Percentiles rank a stretch among this genome's conserved stretches.
These are phyloP conservation scores for Coenonympha arcania DNA, from an alignment of 2,888 invertebrate genomes.

Conservation along the genomic window DNA sequence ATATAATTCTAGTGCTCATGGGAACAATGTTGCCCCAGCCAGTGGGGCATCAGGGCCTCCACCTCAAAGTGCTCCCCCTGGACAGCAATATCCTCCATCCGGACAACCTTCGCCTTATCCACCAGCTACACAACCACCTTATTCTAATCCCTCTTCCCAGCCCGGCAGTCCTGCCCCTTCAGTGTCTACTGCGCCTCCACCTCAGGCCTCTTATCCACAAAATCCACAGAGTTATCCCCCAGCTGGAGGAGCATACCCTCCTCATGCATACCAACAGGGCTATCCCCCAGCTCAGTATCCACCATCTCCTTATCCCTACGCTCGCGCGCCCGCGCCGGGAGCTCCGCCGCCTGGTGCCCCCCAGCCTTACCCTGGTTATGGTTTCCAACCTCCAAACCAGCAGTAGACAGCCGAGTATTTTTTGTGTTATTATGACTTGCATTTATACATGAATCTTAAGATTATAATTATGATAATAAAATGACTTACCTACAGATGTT, in stretches of 20 bases:
- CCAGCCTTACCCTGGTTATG: conserved; percentile 83
- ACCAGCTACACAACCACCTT: conserved; percentile 74
- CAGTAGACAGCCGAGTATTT: conserved; percentile 46
- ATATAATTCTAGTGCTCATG: conserved; percentile 76
- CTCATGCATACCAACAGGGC: conserved; percentile 70
- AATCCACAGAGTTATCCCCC: conserved; percentile 68
- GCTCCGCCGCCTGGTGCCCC: conserved; percentile 82
- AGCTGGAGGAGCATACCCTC: conserved; percentile 63
- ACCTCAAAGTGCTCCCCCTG: conserved; percentile 70
- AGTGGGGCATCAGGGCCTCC: conserved; percentile 69
- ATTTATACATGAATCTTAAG: neutral
- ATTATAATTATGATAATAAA: too few relatives aligned
- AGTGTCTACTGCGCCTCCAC: conserved; percentile 72
- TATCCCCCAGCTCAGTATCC: conserved; percentile 73
- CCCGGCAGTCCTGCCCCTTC: conserved; percentile 70
- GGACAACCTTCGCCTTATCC: conserved; percentile 79
- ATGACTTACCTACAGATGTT: too few relatives aligned
- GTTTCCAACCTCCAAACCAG: conserved; percentile 85
- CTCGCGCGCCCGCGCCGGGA: conserved; percentile 76
- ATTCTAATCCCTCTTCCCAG: conserved; percentile 72
- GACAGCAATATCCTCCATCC: conserved; percentile 77
- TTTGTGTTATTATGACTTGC: neutral
- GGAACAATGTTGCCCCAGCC: conserved; percentile 64
- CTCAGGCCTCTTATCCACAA: conserved; percentile 73
- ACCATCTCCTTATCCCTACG: conserved; percentile 73